Conservation (phyloP, 2,113 vertebrate genomes). For the Mustelus asterias region DNA sequence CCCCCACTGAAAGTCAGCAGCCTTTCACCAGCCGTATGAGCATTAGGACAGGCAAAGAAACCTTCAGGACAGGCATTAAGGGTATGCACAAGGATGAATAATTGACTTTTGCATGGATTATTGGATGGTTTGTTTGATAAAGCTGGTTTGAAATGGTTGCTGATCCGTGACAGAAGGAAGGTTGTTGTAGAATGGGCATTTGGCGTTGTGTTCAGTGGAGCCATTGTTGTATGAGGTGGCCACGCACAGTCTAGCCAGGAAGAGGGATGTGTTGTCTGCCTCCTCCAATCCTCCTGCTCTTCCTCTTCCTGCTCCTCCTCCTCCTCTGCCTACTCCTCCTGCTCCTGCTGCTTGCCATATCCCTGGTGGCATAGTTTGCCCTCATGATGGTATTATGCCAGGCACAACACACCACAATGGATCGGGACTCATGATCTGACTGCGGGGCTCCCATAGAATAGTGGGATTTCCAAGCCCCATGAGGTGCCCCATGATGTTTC, state of each 20-base stretch:
- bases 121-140: not conserved
- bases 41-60: too few relatives aligned
- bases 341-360: not conserved
- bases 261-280: too few relatives aligned
- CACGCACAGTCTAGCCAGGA: not conserved
- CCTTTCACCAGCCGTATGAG: too few relatives aligned
- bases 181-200: not conserved
- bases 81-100: too few relatives aligned
- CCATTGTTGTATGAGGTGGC: not conserved
- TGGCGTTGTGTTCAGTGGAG: not conserved
- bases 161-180: not conserved
- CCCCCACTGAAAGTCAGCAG: too few relatives aligned
- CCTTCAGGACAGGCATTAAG: too few relatives aligned
- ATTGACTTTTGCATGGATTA: not conserved
- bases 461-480: too few relatives aligned
- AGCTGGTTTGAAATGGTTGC: not conserved
- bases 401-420: too few relatives aligned
- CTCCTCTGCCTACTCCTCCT: not conserved
- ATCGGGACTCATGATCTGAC: too few relatives aligned
- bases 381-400: not conserved
- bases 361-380: not conserved
- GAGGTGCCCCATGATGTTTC: too few relatives aligned
- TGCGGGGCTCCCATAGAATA: too few relatives aligned
- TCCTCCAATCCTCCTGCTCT: not conserved
- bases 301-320: not conserved